phyloP scores from a whole-genome alignment of 2,113 vertebrate species.

The Stegostoma tigrinum region DNA sequence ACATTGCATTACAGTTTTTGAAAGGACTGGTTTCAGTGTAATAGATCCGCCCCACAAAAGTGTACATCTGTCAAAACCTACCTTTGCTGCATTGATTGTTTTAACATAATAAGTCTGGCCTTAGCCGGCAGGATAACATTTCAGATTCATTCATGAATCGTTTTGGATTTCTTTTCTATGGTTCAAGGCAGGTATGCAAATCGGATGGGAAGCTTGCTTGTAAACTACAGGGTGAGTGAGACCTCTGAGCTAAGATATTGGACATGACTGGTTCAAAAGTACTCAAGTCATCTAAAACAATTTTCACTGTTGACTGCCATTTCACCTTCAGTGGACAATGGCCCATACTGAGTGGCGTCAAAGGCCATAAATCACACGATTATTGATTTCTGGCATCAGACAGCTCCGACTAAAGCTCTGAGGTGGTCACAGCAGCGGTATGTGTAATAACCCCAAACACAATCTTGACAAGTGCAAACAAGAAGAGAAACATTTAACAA shows the following conservation, averaged over 20 bases:
- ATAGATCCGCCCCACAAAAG: conserved; percentile 30
- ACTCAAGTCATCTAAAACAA: background rate
- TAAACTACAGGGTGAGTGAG: background rate
- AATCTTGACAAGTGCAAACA: conserved; percentile 26
- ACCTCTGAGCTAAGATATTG: conserved; percentile 14
- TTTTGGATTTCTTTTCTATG: background rate
- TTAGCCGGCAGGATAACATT: conserved; percentile 6
- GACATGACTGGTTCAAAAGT: conserved; percentile 13
- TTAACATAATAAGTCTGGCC: conserved; percentile 33
- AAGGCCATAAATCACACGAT: conserved; percentile 28
- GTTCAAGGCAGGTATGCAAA: conserved; percentile 26
- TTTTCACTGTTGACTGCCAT: conserved; percentile 30
- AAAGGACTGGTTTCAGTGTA: conserved; percentile 29
- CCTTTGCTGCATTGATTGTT: conserved; percentile 27
- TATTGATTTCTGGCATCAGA: conserved; percentile 30
- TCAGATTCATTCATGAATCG: conserved; percentile 35
- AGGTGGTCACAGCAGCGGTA: conserved; percentile 18
- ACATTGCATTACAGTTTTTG: conserved; percentile 33
- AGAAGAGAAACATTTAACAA: conserved; percentile 31
- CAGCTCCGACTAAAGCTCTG: conserved; percentile 35
- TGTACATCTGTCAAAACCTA: conserved; percentile 30
- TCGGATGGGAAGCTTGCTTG: conserved; percentile 13
- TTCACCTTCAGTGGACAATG: conserved; percentile 31
- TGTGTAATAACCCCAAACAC: conserved; percentile 35
- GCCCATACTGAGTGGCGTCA: conserved; percentile 24